Base-by-base conservation (phyloP, 1,140 invertebrate genomes). In the Zaprionus nigranus region DNA sequence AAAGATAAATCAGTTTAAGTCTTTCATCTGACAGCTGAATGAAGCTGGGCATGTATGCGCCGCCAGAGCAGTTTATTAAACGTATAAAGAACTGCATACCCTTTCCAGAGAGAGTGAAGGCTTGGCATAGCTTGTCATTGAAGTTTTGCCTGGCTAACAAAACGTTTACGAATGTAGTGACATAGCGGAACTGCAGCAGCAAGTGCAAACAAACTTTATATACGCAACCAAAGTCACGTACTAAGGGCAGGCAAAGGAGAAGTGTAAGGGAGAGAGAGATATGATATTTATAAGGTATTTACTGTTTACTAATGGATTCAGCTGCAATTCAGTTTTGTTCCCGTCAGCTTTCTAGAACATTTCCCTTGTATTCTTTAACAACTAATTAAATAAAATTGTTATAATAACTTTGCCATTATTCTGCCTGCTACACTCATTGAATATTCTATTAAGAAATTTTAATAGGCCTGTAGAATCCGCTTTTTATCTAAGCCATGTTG, bases 11-110 rank as follows among this genome's bases (percentile, higher is more conserved):
- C 68, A 60, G 56, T 30, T 65, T 38, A 65, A 76, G 69, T 54
- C 74, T 56, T 60, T 60, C 53, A 72, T 40, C 74, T 76, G 74
- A 72, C 74, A 76, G 51, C 46, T 38, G 38, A 66, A 53, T 20
- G 24, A 46, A 53, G 46, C 11, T 13, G 46, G 20, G 0, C 34
- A 69, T 36, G 57, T 61, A 20, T 24, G 12, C 56, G 24, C 36
- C 36, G 51, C 20, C n/a, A 9, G n/a, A 7, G 56, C 61, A 36
- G 56, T 66, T 75, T 75, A 72, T 72, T 75, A 64, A 64, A 51
- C 12, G 6, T 7, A 30, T 34, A 17, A 20, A 17, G 6, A 6
- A 17, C 54, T 22, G 46, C 24, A 53, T 34, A 61, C 36, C 22
- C 65, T 22, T 46, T 38, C 3, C 12, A 24, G 4, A 26, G 20